Percentiles rank a stretch among this genome's conserved stretches.
These are phyloP conservation scores for Thoracochromis brauschi DNA, from an alignment of 2,113 vertebrate species.

Conservation along the genomic window DNA sequence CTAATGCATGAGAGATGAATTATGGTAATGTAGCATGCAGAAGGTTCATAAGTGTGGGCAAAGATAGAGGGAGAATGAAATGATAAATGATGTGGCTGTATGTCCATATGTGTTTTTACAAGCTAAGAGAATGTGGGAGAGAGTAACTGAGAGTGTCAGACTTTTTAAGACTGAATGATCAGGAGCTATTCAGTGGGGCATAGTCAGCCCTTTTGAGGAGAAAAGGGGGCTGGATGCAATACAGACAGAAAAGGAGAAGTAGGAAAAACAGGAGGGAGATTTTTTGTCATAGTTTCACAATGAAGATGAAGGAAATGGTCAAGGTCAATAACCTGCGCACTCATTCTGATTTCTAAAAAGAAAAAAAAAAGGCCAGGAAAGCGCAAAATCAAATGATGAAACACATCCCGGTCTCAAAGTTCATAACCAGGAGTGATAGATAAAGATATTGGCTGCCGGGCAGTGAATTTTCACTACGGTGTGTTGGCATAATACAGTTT, in stretches of 20 bases:
- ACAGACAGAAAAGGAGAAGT: not conserved
- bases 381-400: not conserved
- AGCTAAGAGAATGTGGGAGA: not conserved
- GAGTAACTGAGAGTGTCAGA: not conserved
- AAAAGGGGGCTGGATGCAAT: not conserved
- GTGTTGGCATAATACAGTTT: constrained; percentile 18
- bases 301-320: not conserved
- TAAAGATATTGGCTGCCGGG: constrained; percentile 5
- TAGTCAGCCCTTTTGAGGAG: constrained; percentile 19
- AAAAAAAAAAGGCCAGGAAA: not conserved
- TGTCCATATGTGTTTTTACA: not conserved
- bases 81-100: not conserved
- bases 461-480: constrained; percentile 1
- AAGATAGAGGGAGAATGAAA: not conserved
- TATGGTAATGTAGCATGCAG: constrained; percentile 18
- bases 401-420: not conserved
- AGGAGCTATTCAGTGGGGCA: not conserved
- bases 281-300: not conserved
- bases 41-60: not conserved
- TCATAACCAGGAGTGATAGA: constrained; percentile 13
- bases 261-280: not conserved
- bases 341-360: not conserved
- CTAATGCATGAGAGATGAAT: constrained; percentile 35
- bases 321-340: constrained; percentile 16
- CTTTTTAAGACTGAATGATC: not conserved